Base-by-base conservation (phyloP, 2,113 vertebrate genomes). In the Asarcornis scutulata region DNA sequence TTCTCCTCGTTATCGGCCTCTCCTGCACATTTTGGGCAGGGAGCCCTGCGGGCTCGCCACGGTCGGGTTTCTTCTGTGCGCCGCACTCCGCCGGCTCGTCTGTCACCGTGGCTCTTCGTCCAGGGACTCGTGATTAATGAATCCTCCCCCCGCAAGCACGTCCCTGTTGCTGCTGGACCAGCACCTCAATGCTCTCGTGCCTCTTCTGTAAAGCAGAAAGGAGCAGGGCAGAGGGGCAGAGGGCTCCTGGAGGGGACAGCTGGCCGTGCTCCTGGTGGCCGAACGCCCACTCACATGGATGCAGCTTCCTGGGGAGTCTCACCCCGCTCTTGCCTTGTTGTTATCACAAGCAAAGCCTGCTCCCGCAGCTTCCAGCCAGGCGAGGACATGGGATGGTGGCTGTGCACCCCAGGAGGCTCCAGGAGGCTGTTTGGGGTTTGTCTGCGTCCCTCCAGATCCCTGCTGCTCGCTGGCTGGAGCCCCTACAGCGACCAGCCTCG, bases 401-500 rank as follows among this genome's bases (percentile, higher is more conserved):
- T 5, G 0, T 9, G 58, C 5, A 1, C 31, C 55, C 82, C 2
- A 0, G 56, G 50, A 66, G 6, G 58, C 17, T 13, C 67, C 2
- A 0, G 0, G 0, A 46, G 48, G 23, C 1, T n/a, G 9, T 40
- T 55, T 23, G 67, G 58, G 40, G 17, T 84, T 64, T 52, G 13
- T 62, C 82, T n/a, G 29, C 11, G 68, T n/a, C 38, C 60, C 76
- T 72, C 2, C 1, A 0, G 10, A 71, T 71, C 60, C 64, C 64
- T 52, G 59, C 75, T 21, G 52, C 77, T 36, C 42, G 21, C 69
- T 53, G 50, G n/a, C 27, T 9, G 2, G 52, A 55, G 60, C 29
- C 42, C 44, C 73, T 13, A 0, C 1, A 0, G 55, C 14, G 3
- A 2, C 10, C 56, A 0, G 34, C 38, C 58, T 26, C 11, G 7